phyloP scores from a whole-genome alignment of 1,140 invertebrate genomes.

The Dinoponera quadriceps region DNA sequence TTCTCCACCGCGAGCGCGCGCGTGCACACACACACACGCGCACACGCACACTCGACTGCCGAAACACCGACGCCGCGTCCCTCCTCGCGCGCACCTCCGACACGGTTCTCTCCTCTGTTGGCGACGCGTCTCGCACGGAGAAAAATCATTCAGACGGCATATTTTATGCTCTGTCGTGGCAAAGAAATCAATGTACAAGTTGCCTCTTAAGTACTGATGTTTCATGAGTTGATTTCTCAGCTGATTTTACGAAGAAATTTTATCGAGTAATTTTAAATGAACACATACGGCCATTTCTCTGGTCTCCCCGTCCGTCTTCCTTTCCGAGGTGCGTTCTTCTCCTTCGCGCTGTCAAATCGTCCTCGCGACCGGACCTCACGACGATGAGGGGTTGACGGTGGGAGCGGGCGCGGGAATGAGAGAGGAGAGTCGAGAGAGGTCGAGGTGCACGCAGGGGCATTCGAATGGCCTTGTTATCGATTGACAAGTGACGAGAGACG shows the following conservation, averaged over 20 bases:
- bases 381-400: neutral
- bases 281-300: too few relatives aligned
- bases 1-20: constrained; percentile 31
- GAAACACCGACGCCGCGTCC: constrained; percentile 32
- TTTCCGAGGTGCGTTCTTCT: neutral
- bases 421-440: neutral
- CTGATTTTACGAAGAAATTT: too few relatives aligned
- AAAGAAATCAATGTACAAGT: too few relatives aligned
- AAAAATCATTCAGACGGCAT: too few relatives aligned
- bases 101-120: constrained; percentile 53
- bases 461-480: constrained; percentile 38
- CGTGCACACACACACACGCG: neutral
- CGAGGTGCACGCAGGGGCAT: constrained; percentile 6
- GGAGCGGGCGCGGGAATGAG: too few relatives aligned
- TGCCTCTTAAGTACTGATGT: too few relatives aligned
- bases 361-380: neutral
- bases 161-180: too few relatives aligned
- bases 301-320: neutral
- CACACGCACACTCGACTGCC: constrained; percentile 8
- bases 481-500: constrained; percentile 45
- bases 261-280: too few relatives aligned
- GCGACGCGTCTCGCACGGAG: neutral
- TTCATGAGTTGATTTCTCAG: too few relatives aligned
- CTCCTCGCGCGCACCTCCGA: constrained; percentile 5
- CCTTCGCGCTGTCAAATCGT: constrained; percentile 27